Base-by-base conservation (phyloP, 1,140 invertebrate species). In the Temnothorax curvispinosus region DNA sequence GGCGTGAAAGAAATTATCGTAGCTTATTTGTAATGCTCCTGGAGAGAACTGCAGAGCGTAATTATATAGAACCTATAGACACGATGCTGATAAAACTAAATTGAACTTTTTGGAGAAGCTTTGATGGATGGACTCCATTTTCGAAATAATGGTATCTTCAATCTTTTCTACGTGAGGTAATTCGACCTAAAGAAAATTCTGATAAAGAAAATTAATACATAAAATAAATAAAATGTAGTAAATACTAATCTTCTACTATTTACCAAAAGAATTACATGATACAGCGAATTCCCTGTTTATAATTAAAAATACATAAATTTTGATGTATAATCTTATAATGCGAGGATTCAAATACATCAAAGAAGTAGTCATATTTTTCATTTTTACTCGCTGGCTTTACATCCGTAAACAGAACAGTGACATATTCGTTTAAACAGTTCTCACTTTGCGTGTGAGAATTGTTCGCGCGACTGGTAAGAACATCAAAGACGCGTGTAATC, bases 401-500 rank as follows among this genome's bases (percentile, higher is more conserved):
- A 81, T 81, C 50, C 18, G 64, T 35, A 32, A 81, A 81, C 47
- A 71, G 56, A 81, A 71, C 65, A 71, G 77, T 8, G 77, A 44
- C 38, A 44, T 58, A 47, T 35, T 21, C 9, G 3, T 47, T 44
- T 44, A 21, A 71, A 54, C n/a, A 74, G 11, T 54, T 72, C 4
- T 54, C 35, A 72, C 9, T 81, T 27, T 38, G 44, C 13, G 8
- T 7, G n/a, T n/a, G 47, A 54, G 4, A 56, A 69, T 5, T 69
- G 35, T 74, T 74, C 67, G 50, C 65, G 78, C 78, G 44, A 84
- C 32, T 75, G 80, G 54, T 84, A 84, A 84, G 13, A 1, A 27
- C 27, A 72, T 75, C 69, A 6, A 60, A 75, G n/a, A 32, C 67
- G 1, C 21, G 21, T 21, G 41, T 38, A 62, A 50, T 75, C 41